Conservation (phyloP, 2,888 invertebrate species). For the Scelioninae gen. 1 region DNA sequence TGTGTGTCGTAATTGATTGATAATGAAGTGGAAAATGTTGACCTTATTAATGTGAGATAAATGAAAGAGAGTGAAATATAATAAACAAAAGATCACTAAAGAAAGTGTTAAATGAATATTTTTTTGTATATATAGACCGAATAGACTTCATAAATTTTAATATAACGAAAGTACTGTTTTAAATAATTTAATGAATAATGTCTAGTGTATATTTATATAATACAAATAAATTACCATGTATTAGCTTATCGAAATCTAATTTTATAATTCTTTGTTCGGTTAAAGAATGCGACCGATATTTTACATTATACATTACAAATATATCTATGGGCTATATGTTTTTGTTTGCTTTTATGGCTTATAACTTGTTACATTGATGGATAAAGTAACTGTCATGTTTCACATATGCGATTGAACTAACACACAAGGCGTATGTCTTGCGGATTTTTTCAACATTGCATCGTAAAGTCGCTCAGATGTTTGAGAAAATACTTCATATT, state of each 20-base stretch:
- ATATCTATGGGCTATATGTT: constrained; percentile 24
- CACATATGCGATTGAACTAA: constrained; percentile 33
- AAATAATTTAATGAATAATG: not conserved
- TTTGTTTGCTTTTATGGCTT: constrained; percentile 47
- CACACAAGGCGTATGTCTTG: constrained; percentile 28
- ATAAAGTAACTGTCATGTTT: constrained; percentile 46
- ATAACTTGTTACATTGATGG: constrained; percentile 43
- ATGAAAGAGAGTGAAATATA: constrained; percentile 49
- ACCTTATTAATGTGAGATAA: constrained; percentile 34
- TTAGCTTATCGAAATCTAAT: constrained; percentile 14
- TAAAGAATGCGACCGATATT: constrained; percentile 31
- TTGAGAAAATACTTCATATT: constrained; percentile 27
- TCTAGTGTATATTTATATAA: not conserved
- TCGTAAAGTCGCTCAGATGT: constrained; percentile 1
- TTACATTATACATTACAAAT: constrained; percentile 33
- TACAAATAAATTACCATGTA: constrained; percentile 20
- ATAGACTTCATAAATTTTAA: not conserved
- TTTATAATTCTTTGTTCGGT: constrained; percentile 8
- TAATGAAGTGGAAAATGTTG: constrained; percentile 39
- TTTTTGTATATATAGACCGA: constrained; percentile 6
- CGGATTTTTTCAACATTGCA: constrained; percentile 21
- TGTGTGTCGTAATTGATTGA: constrained; percentile 48
- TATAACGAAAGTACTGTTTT: not conserved
- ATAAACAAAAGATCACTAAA: constrained; percentile 20
- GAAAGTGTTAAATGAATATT: constrained; percentile 30